Base-by-base conservation (phyloP, 1,140 invertebrate genomes). In the Brachionus rubens region DNA sequence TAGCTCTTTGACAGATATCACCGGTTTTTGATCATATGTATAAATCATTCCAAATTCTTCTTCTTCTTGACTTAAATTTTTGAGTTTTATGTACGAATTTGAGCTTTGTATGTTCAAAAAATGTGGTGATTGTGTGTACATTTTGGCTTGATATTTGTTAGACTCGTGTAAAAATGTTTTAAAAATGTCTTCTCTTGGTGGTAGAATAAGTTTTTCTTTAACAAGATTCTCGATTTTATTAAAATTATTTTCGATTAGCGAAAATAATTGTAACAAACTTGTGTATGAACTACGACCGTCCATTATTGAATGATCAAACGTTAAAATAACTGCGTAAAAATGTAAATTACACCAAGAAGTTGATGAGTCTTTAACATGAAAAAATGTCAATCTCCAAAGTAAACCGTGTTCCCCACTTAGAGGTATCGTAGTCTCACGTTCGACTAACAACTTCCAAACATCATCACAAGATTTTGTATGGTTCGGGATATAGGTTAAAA, bases 281-380 rank as follows among this genome's bases (percentile, higher is more conserved):
- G 5, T 28, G 33, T 72, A 72, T 33, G 43, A 50, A 24, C 43
- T 50, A 19, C 68, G 26, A 24, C 68, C 68, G 6, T 72, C 68
- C 68, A 72, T 72, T n/a, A 72, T 72, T 16, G 68, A 48, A 50
- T 72, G 68, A 24, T 72, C 68, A 54, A 40, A 72, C 24, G 46
- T 54, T 6, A 72, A 28, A 24, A 72, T 72, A 19, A 72, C 28
- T 2, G 68, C 30, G 14, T 72, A 72, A 19, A 50, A 50, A 24
- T 26, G 30, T 16, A 40, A 16, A 24, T 36, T 30, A 1, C 2
- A 19, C 21, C 50, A 19, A n/a, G 21, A 7, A 30, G 30, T 54
- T 16, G 46, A 5, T 3, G 21, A 1, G 9, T n/a, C 50, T 54
- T 72, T 72, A n/a, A 72, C 30, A 21, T 40, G 68, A 40, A 72